Conservation (phyloP, 2,113 vertebrate genomes). For the Montifringilla adamsi region DNA sequence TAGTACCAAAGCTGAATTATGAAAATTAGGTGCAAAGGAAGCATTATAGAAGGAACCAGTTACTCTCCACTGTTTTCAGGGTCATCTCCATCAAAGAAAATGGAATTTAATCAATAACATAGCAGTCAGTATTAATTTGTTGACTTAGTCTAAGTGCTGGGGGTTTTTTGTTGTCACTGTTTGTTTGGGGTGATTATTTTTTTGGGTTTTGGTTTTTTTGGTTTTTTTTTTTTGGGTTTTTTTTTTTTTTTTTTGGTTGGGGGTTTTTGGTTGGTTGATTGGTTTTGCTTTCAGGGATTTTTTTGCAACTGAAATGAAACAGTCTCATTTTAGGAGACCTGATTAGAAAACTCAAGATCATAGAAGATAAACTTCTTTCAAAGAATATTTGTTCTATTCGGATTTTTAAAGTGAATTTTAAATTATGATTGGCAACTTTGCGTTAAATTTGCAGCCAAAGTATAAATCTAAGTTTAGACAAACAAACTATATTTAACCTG, state of each 20-base stretch:
- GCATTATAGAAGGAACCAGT: not conserved
- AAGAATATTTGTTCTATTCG: not conserved
- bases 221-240: not conserved
- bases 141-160: not conserved
- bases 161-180: not conserved
- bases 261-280: not conserved
- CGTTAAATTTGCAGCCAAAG: not conserved
- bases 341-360: not conserved
- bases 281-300: not conserved
- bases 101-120: not conserved
- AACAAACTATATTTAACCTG: not conserved
- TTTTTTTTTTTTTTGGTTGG: not conserved
- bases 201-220: too few relatives aligned
- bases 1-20: not conserved
- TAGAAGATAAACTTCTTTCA: not conserved
- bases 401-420: not conserved
- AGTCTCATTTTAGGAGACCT: not conserved
- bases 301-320: not conserved
- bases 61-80: not conserved
- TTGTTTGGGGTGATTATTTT: too few relatives aligned
- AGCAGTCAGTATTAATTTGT: not conserved
- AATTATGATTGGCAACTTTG: not conserved
- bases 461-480: not conserved
- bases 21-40: not conserved
- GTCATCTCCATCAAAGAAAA: not conserved